Base-by-base conservation (phyloP, 2,113 vertebrate genomes). In the Datnioides undecimradiatus region DNA sequence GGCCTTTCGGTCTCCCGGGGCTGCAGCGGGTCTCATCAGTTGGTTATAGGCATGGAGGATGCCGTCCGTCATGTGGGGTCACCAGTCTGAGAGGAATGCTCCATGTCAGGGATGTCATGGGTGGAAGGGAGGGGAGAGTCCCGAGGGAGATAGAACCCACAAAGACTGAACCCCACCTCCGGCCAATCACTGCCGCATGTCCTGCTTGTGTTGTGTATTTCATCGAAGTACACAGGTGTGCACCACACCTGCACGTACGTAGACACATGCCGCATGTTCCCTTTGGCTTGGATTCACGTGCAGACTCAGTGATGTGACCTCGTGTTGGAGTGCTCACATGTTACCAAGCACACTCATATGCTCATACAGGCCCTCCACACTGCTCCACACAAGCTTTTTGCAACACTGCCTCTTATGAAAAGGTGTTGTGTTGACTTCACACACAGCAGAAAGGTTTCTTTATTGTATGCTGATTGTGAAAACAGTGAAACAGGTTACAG, bases 11-110 rank as follows among this genome's bases (percentile, higher is more conserved):
- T 79, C 79, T 76, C 79, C 29, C 29, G 67, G 51, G 80, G 59
- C 54, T 33, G 40, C 34, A 34, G 55, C 25, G 2, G 70, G 64
- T 78, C 68, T 82, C 74, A 70, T 67, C 67, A 29, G 67, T 73
- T 5, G 64, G 46, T 93, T 75, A 92, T 80, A 85, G 72, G 88
- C 93, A 81, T 90, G 90, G 84, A 92, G 84, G 89, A 88, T 87
- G 73, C 83, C 79, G 87, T 94, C 84, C 84, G 72, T 93, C 92
- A 91, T 80, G 57, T 40, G 59, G 79, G 84, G 75, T 90, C 90
- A 87, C 84, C 76, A 83, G 85, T 85, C 38, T 82, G 80, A 55
- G 71, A 85, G 89, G 90, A 93, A 93, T 92, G 88, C 68, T 83
- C 55, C 66, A 33, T 88, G 89, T 93, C 88, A 87, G 73, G 55